Conservation (phyloP, 2,797 vertebrate genomes). For the Ptychobarbus kaznakovi region DNA sequence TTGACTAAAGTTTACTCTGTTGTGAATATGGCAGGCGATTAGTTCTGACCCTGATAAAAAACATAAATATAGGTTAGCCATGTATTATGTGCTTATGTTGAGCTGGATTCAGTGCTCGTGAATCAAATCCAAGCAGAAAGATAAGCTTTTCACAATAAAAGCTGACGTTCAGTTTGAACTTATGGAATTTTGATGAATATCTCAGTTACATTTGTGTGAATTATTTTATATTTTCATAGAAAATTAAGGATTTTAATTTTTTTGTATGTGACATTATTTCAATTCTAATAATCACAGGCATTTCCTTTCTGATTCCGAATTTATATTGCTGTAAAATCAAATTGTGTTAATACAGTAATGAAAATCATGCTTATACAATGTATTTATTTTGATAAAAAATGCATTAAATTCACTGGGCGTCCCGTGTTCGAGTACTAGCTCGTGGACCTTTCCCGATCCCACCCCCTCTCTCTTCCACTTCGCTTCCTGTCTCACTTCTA, state of each 20-base stretch:
- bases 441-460: too few relatives aligned
- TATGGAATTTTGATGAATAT: not conserved
- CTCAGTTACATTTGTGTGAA: not conserved
- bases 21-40: slow-evolving; percentile 24
- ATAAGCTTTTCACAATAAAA: slow-evolving; percentile 68
- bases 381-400: not conserved
- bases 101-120: slow-evolving; percentile 69
- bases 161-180: slow-evolving; percentile 40
- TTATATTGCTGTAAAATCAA: not conserved
- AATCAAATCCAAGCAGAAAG: not conserved
- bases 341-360: not conserved
- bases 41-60: slow-evolving; percentile 49
- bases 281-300: not conserved
- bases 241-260: too few relatives aligned
- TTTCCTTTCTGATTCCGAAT: not conserved
- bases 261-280: not conserved
- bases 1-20: slow-evolving; percentile 33
- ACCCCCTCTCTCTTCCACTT: too few relatives aligned
- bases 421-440: too few relatives aligned
- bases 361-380: not conserved
- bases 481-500: too few relatives aligned
- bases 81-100: slow-evolving; percentile 70
- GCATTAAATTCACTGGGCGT: not conserved
- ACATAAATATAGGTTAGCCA: slow-evolving; percentile 70
- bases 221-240: not conserved